A percentile compares a stretch with the other conserved stretches of the same genome.
These are phyloP conservation scores for Oxytorus armatus DNA, from an alignment of 2,888 invertebrate genomes.

Conservation along the genomic window DNA sequence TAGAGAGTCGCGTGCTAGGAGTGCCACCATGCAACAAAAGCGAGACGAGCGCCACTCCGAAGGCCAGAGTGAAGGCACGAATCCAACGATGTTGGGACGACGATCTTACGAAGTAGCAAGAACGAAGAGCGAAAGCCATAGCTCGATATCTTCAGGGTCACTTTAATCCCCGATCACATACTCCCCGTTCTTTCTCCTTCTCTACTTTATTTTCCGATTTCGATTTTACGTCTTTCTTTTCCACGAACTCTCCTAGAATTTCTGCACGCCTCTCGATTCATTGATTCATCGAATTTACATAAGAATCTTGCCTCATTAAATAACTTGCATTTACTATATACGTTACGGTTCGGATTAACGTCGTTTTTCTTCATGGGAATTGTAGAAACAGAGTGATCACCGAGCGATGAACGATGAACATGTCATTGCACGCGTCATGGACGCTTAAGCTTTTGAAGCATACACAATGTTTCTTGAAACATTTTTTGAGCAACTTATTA, in stretches of 20 bases:
- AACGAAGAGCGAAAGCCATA: slow-evolving; percentile 59
- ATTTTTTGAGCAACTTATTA: no score
- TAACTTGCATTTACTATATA: not conserved
- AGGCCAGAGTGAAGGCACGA: slow-evolving; percentile 50
- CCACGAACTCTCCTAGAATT: slow-evolving; percentile 16
- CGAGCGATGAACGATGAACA: not conserved
- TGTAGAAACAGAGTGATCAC: not conserved
- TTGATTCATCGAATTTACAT: slow-evolving; percentile 30
- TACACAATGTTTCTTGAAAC: not conserved
- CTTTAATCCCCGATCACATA: slow-evolving; percentile 80
- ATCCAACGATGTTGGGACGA: slow-evolving; percentile 42
- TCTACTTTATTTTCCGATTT: slow-evolving; percentile 38
- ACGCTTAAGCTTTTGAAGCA: not conserved
- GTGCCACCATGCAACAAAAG: slow-evolving; percentile 56
- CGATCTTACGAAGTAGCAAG: slow-evolving; percentile 31
- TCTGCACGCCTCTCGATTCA: not conserved
- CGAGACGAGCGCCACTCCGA: slow-evolving; percentile 40
- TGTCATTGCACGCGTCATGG: not conserved
- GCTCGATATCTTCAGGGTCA: slow-evolving; percentile 66
- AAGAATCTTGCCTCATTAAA: slow-evolving; percentile 30
- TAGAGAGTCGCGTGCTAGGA: slow-evolving; percentile 18
- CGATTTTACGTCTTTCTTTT: slow-evolving; percentile 68
- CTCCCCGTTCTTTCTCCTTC: slow-evolving; percentile 72
- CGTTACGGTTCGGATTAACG: not conserved
- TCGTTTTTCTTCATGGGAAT: not conserved